A percentile compares a stretch with the other conserved stretches of the same genome.
phyloP scores from a whole-genome alignment of 2,888 invertebrate species.

The Limnephilus rhombicus region DNA sequence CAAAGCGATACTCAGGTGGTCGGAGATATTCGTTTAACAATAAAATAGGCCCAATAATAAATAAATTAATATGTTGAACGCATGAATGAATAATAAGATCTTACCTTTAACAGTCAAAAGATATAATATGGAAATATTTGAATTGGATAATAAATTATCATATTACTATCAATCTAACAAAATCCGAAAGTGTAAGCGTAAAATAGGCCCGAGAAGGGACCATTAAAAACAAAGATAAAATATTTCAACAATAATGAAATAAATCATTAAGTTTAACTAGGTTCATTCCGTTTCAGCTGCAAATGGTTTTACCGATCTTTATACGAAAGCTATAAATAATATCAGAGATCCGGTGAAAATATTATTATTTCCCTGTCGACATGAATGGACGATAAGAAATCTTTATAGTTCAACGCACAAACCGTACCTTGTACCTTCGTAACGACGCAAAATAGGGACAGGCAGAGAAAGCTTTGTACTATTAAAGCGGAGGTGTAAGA shows the following conservation, averaged over 20 bases:
- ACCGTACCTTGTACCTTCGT: background rate
- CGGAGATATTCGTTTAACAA: background rate
- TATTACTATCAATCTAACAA: background rate
- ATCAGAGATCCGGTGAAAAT: conserved; percentile 14
- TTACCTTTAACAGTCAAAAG: background rate
- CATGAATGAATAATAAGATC: background rate
- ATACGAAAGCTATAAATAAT: conserved; percentile 2
- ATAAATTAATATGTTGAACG: background rate
- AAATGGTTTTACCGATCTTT: background rate
- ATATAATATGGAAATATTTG: background rate
- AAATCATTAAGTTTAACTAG: background rate
- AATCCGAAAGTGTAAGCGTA: background rate
- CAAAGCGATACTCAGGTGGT: too few relatives aligned
- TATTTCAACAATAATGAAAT: background rate
- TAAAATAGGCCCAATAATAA: background rate
- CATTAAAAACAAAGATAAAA: background rate
- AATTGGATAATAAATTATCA: background rate
- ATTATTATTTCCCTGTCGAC: background rate
- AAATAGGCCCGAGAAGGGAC: background rate
- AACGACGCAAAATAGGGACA: conserved; percentile 30
- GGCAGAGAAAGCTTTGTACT: conserved; percentile 15
- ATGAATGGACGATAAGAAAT: conserved; percentile 2
- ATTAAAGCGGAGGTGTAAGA: conserved; percentile 27
- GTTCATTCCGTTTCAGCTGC: background rate
- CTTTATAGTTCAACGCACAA: conserved; percentile 32